Base-by-base conservation (phyloP, 2,113 vertebrate species). In the Hippolais icterina region DNA sequence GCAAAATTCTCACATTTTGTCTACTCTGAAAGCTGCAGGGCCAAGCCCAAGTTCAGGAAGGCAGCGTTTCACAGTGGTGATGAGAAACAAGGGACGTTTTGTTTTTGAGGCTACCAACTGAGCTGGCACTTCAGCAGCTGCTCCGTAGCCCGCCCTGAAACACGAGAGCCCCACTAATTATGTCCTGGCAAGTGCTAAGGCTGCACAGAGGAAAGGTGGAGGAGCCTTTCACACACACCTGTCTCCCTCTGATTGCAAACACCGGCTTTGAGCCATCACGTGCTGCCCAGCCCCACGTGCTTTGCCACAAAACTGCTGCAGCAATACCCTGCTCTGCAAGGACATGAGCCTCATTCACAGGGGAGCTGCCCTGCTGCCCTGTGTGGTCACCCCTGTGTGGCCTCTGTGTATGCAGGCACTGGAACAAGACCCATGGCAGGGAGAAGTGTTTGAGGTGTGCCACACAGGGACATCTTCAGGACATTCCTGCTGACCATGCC, bases 121-220 rank as follows among this genome's bases (percentile, higher is more conserved):
- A 97, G 90, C 91, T 90, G 92, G 90, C 83, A 93, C 90, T 88
- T 83, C 42, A 85, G 95, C 97, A 96, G 96, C 95, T 96, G 93
- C 92, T 94, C 85, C 54, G 13, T 13, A 90, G 93, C 52, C 87
- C 28, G 68, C 46, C 78, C 89, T 93, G 94, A 97, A 97, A 95
- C 81, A 92, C 2, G 78, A 97, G 87, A 94, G 70, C 87, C 81
- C 70, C 65, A 14, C 63, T 83, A 84, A 92, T 93, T 77, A 79
- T 1, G 31, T 47, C 69, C 77, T 92, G 87, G 88, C 92, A 94
- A 94, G 72, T 50, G 60, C 75, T 42, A 69, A 81, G 72, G 65
- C 76, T 76, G 87, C 63, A 50, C 12, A 49, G 83, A 60, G 60
- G 60, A 87, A 93, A 96, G 90, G 88, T 92, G 86, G 31, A 95